These are phyloP conservation scores for Semnornis frantzii DNA, from an alignment of 2,113 vertebrate species.

Conservation along the genomic window DNA sequence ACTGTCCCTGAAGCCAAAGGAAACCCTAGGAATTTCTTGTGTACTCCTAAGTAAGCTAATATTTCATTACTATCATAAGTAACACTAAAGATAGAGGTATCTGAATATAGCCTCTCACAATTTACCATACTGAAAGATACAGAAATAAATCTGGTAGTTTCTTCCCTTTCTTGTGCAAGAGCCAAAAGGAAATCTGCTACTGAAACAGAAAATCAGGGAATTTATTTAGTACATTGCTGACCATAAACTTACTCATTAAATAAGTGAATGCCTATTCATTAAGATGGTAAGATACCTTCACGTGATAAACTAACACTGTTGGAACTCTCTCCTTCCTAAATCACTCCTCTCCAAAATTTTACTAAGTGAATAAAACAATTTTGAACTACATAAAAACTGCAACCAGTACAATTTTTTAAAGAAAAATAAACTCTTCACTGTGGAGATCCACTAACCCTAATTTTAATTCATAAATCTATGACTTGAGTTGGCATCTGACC, in stretches of 20 bases:
- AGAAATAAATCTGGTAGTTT: neutral
- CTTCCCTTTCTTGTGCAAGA: neutral
- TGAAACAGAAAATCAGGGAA: neutral
- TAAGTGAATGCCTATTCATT: neutral
- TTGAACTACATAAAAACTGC: neutral
- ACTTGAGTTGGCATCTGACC: neutral
- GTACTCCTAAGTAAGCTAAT: neutral
- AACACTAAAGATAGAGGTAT: rapidly evolving
- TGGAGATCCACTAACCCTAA: neutral
- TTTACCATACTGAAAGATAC: neutral
- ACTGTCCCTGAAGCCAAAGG: neutral
- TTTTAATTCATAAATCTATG: neutral
- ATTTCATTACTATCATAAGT: neutral
- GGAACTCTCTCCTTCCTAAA: rapidly evolving
- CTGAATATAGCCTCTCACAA: neutral
- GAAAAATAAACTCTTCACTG: neutral
- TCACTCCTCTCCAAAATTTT: neutral
- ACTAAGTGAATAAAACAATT: neutral
- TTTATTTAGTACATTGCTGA: neutral
- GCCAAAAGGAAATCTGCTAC: neutral
- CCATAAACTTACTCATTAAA: neutral
- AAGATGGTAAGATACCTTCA: neutral
- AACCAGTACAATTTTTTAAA: neutral
- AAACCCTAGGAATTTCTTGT: neutral
- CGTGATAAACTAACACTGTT: rapidly evolving